These are phyloP conservation scores for Eristalis intricaria DNA, from an alignment of 2,888 invertebrate species.

Conservation along the genomic window DNA sequence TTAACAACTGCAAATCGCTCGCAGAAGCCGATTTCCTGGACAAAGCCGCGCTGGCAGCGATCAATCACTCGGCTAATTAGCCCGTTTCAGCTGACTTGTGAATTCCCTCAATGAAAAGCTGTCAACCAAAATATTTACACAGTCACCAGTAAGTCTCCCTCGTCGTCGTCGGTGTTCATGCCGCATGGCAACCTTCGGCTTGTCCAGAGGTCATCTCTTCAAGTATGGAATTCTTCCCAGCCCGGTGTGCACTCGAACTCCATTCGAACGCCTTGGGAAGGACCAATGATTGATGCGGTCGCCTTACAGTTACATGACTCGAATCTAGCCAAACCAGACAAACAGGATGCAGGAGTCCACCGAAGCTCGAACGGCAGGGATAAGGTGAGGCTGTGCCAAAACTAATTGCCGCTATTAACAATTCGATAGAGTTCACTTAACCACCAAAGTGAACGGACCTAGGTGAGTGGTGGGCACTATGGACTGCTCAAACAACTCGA, in stretches of 20 bases:
- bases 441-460: neutral
- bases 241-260: neutral
- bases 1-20: neutral
- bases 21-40: neutral
- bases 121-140: neutral
- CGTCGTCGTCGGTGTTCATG: neutral
- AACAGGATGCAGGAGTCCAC: conserved; percentile 3
- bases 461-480: neutral
- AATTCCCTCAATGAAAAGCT: neutral
- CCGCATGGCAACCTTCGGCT: neutral
- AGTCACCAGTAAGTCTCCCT: neutral
- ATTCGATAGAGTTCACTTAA: neutral
- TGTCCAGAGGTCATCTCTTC: neutral
- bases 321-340: neutral
- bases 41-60: neutral
- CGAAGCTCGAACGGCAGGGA: neutral
- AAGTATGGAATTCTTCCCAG: neutral
- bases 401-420: neutral
- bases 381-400: neutral
- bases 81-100: neutral
- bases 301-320: conserved; percentile 1
- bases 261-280: neutral
- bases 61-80: neutral
- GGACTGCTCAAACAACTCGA: neutral
- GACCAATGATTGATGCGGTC: neutral